phyloP scores from a whole-genome alignment of 2,888 invertebrate genomes.

The Cephus sareptanus region DNA sequence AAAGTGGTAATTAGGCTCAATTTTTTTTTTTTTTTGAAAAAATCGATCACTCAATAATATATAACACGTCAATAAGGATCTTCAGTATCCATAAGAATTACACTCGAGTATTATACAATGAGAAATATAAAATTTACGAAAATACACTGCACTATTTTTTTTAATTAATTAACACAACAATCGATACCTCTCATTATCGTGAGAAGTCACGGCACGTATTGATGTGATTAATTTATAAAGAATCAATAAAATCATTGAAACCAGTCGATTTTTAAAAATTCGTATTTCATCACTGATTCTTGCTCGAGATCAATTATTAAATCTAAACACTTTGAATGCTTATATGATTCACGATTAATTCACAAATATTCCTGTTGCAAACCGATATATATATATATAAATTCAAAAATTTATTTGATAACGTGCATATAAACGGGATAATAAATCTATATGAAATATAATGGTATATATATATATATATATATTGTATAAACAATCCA shows the following conservation, averaged over 20 bases:
- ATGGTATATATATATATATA: neutral
- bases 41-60: neutral
- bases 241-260: neutral
- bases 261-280: neutral
- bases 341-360: neutral
- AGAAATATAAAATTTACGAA: neutral
- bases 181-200: neutral
- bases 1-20: neutral
- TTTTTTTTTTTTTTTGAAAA: neutral
- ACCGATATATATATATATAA: neutral
- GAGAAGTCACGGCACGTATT: neutral
- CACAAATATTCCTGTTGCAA: neutral
- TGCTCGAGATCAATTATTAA: neutral
- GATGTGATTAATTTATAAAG: neutral
- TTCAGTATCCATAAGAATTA: neutral
- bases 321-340: neutral
- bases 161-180: neutral
- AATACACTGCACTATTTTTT: neutral
- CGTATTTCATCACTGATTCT: neutral
- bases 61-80: neutral
- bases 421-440: neutral
- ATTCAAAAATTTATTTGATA: neutral
- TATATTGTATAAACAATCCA: conserved; percentile 3
- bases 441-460: too few species aligned
- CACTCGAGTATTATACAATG: neutral